A percentile compares a stretch with the other conserved stretches of the same genome.
Conservation (phyloP, 2,888 invertebrate genomes). For the Lymantria dispar region DNA sequence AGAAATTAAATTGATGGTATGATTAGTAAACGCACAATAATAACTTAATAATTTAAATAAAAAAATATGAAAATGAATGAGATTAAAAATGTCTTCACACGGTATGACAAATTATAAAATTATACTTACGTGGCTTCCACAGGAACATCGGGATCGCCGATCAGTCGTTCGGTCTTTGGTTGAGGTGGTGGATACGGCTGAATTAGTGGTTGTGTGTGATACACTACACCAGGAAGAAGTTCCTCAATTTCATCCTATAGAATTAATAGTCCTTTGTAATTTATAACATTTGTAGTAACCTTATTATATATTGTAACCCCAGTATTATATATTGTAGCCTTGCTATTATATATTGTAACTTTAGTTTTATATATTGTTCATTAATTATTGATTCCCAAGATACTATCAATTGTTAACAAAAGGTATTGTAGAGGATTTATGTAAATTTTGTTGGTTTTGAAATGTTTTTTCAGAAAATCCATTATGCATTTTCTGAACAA, state of each 20-base stretch:
- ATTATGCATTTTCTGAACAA: too few species aligned
- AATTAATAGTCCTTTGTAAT: neutral
- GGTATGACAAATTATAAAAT: constrained; percentile 6
- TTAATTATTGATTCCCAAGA: too few species aligned
- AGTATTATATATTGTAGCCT: too few species aligned
- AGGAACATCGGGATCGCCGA: constrained; percentile 87
- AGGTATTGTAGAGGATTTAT: too few species aligned
- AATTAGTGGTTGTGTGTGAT: constrained; percentile 85
- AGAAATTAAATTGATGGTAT: too few species aligned
- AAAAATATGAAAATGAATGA: neutral
- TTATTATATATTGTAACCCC: too few species aligned
- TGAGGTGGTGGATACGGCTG: constrained; percentile 86
- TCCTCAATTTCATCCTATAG: constrained; percentile 81
- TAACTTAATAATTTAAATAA: neutral
- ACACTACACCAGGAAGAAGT: constrained; percentile 80
- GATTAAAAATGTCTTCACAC: constrained; percentile 25
- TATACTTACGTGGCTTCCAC: constrained; percentile 90
- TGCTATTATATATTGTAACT: too few species aligned
- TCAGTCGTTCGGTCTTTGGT: constrained; percentile 85
- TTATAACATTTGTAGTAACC: too few species aligned
- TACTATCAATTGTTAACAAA: too few species aligned
- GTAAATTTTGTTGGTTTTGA: too few species aligned
- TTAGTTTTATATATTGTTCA: too few species aligned
- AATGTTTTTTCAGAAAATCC: too few species aligned
- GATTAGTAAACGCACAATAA: neutral